Evolutionary conservation across 2,113 vertebrate species (phyloP).

Genomic region (Brachypodius melanocephalos): DNA sequence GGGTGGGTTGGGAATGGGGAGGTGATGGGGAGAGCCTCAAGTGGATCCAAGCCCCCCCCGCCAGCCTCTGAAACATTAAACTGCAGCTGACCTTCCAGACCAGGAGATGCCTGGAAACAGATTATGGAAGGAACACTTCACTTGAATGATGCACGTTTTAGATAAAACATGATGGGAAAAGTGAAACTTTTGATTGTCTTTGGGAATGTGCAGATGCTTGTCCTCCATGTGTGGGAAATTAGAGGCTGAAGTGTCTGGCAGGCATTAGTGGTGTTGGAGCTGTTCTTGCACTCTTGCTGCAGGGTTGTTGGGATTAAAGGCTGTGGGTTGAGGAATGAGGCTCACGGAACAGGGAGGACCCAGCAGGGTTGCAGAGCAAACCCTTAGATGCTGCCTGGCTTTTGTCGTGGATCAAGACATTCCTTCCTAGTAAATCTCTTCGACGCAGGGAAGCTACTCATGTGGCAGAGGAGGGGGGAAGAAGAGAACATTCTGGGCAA

Average conservation of each 20-base stretch:
- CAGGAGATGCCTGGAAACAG: not conserved
- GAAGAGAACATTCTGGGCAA: not conserved
- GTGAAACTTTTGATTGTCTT: not conserved
- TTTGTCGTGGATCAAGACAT: not conserved
- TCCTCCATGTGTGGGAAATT: not conserved
- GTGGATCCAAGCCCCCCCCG: not conserved
- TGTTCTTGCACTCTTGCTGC: not conserved
- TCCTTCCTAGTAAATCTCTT: not conserved
- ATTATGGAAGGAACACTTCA: not conserved
- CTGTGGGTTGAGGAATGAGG: not conserved
- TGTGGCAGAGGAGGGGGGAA: not conserved
- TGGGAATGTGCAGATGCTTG: not conserved
- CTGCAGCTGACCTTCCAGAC: not conserved
- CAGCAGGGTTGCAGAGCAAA: not conserved
- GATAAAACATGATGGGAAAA: not conserved
- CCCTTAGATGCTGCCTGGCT: not conserved
- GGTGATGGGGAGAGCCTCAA: not conserved
- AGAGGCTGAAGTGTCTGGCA: not conserved
- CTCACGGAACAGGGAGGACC: fast-evolving
- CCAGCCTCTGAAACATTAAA: not conserved
- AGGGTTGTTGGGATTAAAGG: not conserved
- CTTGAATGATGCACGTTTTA: not conserved
- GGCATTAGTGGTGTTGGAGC: not conserved
- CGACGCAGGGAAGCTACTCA: not conserved
- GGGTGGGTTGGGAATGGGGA: not conserved